Percentiles rank a stretch among this genome's conserved stretches.
Evolutionary conservation across 2,797 vertebrate genomes (phyloP).

Genomic region (Cynopterus sphinx): DNA sequence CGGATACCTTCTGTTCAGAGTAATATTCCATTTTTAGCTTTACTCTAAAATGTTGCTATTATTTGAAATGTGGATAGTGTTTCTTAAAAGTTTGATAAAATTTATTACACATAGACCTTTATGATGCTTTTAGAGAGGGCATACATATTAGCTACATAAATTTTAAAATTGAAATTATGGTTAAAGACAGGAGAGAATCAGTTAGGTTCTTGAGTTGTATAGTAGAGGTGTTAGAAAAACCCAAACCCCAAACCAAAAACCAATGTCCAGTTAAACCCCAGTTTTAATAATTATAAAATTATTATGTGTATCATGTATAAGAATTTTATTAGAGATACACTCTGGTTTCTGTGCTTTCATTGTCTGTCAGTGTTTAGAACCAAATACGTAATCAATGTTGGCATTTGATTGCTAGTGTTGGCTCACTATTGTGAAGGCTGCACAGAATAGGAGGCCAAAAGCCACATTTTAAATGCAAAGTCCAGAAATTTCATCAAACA

Average conservation of each 20-base stretch:
- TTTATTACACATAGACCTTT: neutral
- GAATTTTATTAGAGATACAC: constrained; percentile 25
- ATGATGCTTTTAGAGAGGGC: constrained; percentile 17
- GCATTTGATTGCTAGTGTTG: neutral
- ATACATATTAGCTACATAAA: constrained; percentile 3
- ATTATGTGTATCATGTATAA: constrained; percentile 10
- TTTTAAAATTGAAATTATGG: constrained; percentile 49
- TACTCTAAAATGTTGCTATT: constrained; percentile 48
- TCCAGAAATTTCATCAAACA: constrained; percentile 45
- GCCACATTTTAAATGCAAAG: constrained; percentile 38
- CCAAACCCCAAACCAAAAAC: neutral
- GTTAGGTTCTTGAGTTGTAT: neutral
- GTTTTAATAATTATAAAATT: constrained; percentile 54
- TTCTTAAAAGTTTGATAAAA: constrained; percentile 52
- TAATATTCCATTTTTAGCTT: constrained; percentile 55
- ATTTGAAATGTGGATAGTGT: constrained; percentile 41
- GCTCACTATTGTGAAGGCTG: neutral
- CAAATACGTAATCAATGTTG: neutral
- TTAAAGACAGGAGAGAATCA: constrained; percentile 20
- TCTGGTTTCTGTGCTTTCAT: neutral
- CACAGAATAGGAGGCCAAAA: neutral
- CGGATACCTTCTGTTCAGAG: constrained; percentile 39
- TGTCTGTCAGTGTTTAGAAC: constrained; percentile 8
- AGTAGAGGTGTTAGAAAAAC: neutral
- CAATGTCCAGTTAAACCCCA: neutral